Evolutionary conservation across 2,888 invertebrate species (phyloP), one percentile per base, ranked within the genome.

Genomic region (Rhorus exstirpatorius): DNA sequence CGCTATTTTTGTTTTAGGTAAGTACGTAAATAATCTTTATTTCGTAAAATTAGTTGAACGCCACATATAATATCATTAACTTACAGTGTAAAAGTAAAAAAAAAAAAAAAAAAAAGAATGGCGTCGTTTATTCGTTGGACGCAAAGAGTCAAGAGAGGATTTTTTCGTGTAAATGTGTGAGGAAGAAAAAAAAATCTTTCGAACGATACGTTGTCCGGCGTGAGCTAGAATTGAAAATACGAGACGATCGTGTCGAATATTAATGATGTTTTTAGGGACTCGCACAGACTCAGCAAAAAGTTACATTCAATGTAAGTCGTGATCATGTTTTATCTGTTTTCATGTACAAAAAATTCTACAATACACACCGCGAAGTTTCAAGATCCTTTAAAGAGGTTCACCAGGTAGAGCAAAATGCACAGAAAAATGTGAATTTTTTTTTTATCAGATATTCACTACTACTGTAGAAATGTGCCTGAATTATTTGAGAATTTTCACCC

Each of bases 11-110:
- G n/a, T 14, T 60, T 76, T 10, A 35, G 75, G 75, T 82, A 82
- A 79, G 79, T 82, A 74, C 35, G 71, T 79, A 60, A 60, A 82
- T 79, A 71, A 79, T 71, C 53, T 82, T 82, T 82, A 82, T 82
- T 82, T 60, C 51, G 8, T 76, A 79, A 38, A 82, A 82, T 82
- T 82, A 82, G 75, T 76, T 46, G 60, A 79, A 79, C 70, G 70
- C 19, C 58, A 51, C 17, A 75, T 67, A 78, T 79, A n/a, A n/a
- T n/a, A n/a, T 70, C 24, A 58, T 53, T 60, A 74, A 60, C 44
- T 63, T 41, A 78, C 12, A 21, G n/a, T 26, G 55, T 70, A 44
- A 10, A 6, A 68, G 17, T 61, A 68, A 67, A 14, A 71, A 72
- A 38, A 26, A 0, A 67, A 41, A n/a, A n/a, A n/a, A n/a, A n/a